phyloP scores from a whole-genome alignment of 2,113 vertebrate genomes.

The Penelope pileata region DNA sequence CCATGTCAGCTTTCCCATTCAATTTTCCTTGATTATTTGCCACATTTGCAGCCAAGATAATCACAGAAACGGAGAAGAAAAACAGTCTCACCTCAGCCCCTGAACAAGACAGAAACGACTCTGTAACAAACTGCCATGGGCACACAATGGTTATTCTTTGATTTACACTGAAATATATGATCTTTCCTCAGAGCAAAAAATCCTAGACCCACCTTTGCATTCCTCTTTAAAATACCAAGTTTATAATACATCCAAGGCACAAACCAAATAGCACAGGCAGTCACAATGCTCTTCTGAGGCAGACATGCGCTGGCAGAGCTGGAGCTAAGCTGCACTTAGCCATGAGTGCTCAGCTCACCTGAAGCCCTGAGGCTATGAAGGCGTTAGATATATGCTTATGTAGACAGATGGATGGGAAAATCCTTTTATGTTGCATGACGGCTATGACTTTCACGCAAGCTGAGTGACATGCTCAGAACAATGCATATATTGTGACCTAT shows the following conservation, averaged over 20 bases:
- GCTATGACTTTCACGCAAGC: background rate
- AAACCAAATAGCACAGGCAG: background rate
- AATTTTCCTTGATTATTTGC: background rate
- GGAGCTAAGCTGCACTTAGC: background rate
- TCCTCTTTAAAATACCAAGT: background rate
- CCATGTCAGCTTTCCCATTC: too few relatives aligned
- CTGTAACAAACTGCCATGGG: background rate
- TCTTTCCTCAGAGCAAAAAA: background rate
- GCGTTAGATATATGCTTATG: background rate
- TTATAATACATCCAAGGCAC: background rate
- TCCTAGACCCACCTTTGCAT: background rate
- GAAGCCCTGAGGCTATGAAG: background rate
- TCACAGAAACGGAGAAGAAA: background rate
- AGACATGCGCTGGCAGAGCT: background rate
- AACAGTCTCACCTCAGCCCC: background rate
- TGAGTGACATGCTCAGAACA: background rate
- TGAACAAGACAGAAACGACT: background rate
- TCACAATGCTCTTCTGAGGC: background rate
- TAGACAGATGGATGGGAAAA: background rate
- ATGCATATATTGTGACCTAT: background rate
- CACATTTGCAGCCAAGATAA: background rate
- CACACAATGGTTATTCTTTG: background rate
- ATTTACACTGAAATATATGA: background rate
- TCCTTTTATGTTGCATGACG: accelerated
- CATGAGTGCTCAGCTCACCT: background rate